phyloP scores from a whole-genome alignment of 2,888 invertebrate species.

The Lamproptera curius region DNA sequence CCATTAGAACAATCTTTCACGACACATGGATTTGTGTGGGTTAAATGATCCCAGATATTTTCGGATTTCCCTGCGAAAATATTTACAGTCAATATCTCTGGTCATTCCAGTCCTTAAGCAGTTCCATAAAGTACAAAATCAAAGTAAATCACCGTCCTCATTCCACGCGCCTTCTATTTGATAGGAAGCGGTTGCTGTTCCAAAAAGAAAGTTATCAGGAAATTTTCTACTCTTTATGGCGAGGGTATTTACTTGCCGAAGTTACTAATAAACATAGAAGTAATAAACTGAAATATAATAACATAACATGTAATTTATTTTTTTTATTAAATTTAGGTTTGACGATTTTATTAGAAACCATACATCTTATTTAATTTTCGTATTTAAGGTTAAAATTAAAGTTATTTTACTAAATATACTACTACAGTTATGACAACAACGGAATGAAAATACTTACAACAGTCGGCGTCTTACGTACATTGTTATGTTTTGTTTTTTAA shows the following conservation, averaged over 20 bases:
- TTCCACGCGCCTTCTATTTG: slow-evolving; percentile 75
- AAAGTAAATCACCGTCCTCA: slow-evolving; percentile 49
- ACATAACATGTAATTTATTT: too few species aligned
- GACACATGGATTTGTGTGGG: slow-evolving; percentile 55
- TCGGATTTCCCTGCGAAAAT: slow-evolving; percentile 54
- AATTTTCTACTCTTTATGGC: slow-evolving; percentile 36
- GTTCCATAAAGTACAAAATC: not conserved
- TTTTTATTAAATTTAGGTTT: too few species aligned
- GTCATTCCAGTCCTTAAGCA: not conserved
- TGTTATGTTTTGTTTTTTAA: too few species aligned
- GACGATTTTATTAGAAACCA: too few species aligned
- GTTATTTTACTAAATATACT: too few species aligned
- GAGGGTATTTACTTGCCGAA: slow-evolving; percentile 5
- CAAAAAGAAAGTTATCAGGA: slow-evolving; percentile 37
- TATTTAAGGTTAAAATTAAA: too few species aligned
- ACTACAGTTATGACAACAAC: too few species aligned
- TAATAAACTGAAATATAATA: not conserved
- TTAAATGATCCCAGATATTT: slow-evolving; percentile 78
- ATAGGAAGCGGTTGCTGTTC: slow-evolving; percentile 53
- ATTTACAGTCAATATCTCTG: not conserved
- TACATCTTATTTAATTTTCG: too few species aligned
- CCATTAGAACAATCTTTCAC: slow-evolving; percentile 70
- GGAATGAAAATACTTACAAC: too few species aligned
- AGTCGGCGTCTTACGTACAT: too few species aligned
- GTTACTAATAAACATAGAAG: not conserved